Conservation (phyloP, 2,888 invertebrate species). For the Erebia epiphron region DNA sequence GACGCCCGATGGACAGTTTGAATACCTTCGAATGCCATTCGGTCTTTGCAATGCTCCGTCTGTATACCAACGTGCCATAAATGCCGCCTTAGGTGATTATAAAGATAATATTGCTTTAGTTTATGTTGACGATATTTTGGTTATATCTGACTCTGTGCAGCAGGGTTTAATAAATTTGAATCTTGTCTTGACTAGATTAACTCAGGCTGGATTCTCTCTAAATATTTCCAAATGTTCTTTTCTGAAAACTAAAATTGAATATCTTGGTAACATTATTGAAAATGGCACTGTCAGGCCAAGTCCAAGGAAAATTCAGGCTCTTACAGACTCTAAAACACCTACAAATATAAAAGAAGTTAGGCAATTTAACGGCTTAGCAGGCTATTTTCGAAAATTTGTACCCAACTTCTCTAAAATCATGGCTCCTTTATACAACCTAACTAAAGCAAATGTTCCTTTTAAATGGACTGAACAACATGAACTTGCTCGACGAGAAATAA, state of each 20-base stretch:
- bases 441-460: background rate
- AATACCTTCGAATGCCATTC: constrained; percentile 43
- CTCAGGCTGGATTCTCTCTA: background rate
- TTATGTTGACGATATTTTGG: constrained; percentile 37
- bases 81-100: background rate
- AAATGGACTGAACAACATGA: background rate
- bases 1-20: constrained; percentile 37
- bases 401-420: constrained; percentile 42
- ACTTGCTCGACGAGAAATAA: background rate
- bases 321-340: constrained; percentile 37
- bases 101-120: constrained; percentile 25
- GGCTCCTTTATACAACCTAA: constrained; percentile 1
- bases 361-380: constrained; percentile 41
- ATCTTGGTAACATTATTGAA: constrained; percentile 32
- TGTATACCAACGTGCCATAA: constrained; percentile 41
- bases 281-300: constrained; percentile 42
- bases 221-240: constrained; percentile 40
- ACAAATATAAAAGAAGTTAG: constrained; percentile 39
- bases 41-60: constrained; percentile 41
- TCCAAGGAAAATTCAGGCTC: constrained; percentile 36
- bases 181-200: background rate
- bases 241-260: constrained; percentile 36
- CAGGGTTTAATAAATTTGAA: background rate
- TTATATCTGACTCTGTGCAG: background rate
- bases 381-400: constrained; percentile 43